Evolutionary conservation across 2,113 vertebrate genomes (phyloP).

Genomic region (Tupaia chinensis): DNA sequence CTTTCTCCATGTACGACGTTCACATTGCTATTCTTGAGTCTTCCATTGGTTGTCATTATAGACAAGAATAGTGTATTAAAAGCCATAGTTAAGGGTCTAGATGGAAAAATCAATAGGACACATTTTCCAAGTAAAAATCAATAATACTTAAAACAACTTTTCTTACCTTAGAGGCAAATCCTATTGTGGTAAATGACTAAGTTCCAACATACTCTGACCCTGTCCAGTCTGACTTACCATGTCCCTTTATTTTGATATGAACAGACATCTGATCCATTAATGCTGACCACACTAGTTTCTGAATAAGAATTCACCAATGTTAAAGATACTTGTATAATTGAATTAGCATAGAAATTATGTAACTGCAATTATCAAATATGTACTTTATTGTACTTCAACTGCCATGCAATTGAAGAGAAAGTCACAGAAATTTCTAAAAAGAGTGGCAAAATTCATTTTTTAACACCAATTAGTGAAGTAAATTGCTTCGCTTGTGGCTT

Average conservation of each 20-base stretch:
- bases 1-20: background rate
- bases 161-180: slow-evolving; percentile 69
- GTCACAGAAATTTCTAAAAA: slow-evolving; percentile 35
- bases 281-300: background rate
- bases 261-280: background rate
- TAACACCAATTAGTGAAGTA: slow-evolving; percentile 50
- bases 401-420: background rate
- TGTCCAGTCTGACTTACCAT: slow-evolving; percentile 24
- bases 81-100: slow-evolving; percentile 55
- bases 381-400: slow-evolving; percentile 34
- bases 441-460: background rate
- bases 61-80: slow-evolving; percentile 59
- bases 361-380: background rate
- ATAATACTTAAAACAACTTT: slow-evolving; percentile 79
- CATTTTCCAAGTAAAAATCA: slow-evolving; percentile 79
- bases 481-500: slow-evolving; percentile 33
- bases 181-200: slow-evolving; percentile 51
- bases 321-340: background rate
- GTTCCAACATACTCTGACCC: slow-evolving; percentile 12
- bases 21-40: slow-evolving; percentile 4
- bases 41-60: slow-evolving; percentile 37
- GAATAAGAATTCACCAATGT: background rate
- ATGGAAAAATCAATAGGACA: slow-evolving; percentile 81
- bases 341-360: background rate
- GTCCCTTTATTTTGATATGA: background rate